Conservation (phyloP, 1,140 invertebrate species). For the Chironomus tepperi region DNA sequence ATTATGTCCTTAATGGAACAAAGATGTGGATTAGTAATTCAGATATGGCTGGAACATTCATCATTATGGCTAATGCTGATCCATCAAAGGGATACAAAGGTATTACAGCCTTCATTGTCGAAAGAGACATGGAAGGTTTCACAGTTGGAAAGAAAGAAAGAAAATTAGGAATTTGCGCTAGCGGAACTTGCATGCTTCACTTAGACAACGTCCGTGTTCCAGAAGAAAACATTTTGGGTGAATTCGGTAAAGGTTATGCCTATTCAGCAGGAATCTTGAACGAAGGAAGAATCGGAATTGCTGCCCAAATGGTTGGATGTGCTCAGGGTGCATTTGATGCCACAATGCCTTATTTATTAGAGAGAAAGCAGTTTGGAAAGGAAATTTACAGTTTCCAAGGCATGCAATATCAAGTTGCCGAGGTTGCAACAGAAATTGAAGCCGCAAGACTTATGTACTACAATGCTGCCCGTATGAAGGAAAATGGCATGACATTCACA, state of each 20-base stretch:
- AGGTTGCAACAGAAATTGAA: slow-evolving; percentile 80
- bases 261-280: slow-evolving; percentile 91
- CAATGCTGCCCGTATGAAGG: slow-evolving; percentile 85
- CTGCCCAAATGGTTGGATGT: slow-evolving; percentile 90
- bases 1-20: slow-evolving; percentile 71
- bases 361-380: slow-evolving; percentile 89
- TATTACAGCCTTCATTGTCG: slow-evolving; percentile 93
- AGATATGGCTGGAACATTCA: slow-evolving; percentile 77
- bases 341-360: slow-evolving; percentile 85
- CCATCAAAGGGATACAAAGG: slow-evolving; percentile 73
- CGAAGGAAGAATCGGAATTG: slow-evolving; percentile 92
- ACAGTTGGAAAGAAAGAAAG: slow-evolving; percentile 83
- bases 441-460: slow-evolving; percentile 81
- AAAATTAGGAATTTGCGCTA: slow-evolving; percentile 84
- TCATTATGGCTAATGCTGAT: slow-evolving; percentile 87
- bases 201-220: slow-evolving; percentile 89
- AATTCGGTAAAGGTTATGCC: slow-evolving; percentile 88
- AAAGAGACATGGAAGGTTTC: slow-evolving; percentile 80
- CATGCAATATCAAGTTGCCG: slow-evolving; percentile 92
- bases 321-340: slow-evolving; percentile 88
- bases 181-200: slow-evolving; percentile 82
- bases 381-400: slow-evolving; percentile 84
- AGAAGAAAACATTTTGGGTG: slow-evolving; percentile 67
- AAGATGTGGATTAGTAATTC: slow-evolving; percentile 97
- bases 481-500: slow-evolving; percentile 69